Evolutionary conservation across 2,888 invertebrate species (phyloP), one percentile per base, ranked within the genome.

Genomic region (Mimumesa dahlbomi): DNA sequence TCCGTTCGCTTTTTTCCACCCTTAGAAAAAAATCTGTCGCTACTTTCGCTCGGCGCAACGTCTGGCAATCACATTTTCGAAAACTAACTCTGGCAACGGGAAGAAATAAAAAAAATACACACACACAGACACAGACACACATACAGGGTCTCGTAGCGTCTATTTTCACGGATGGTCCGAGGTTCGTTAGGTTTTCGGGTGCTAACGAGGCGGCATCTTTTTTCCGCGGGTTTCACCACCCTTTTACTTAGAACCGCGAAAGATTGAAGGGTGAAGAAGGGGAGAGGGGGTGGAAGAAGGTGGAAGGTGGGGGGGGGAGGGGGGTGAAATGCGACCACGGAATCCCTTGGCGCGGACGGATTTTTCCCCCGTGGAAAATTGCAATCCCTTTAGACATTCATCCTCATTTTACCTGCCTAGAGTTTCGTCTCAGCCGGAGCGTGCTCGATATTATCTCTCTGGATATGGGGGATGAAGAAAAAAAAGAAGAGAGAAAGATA

Each of bases 41-140:
- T 7, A 19, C 25, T 22, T 42, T 42, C 59, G 21, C 16, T 45
- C 25, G 25, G 14, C 31, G 34, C 16, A 14, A 16, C 22, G 13
- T 11, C n/a, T n/a, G 59, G 19, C 54, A 67, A 61, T 67, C 61
- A 67, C 40, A 43, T 16, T 29, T 38, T 70, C 14, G n/a, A 40
- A 45, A 54, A 57, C 7, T 18, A n/a, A n/a, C n/a, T n/a, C n/a
- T n/a, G n/a, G n/a, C n/a, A n/a, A n/a, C n/a, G n/a, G n/a, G n/a
- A n/a, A n/a, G n/a, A n/a, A n/a, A n/a, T n/a, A n/a, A n/a, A n/a
- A n/a, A n/a, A n/a, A n/a, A n/a, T n/a, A n/a, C n/a, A n/a, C n/a
- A n/a, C n/a, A n/a, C n/a, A n/a, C n/a, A n/a, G n/a, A n/a, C n/a
- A n/a, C n/a, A n/a, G n/a, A n/a, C n/a, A n/a, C n/a, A n/a, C n/a